Evolutionary conservation across 2,888 invertebrate species (phyloP), one percentile per base, ranked within the genome.

Genomic region (Carpatolechia fugitivella): DNA sequence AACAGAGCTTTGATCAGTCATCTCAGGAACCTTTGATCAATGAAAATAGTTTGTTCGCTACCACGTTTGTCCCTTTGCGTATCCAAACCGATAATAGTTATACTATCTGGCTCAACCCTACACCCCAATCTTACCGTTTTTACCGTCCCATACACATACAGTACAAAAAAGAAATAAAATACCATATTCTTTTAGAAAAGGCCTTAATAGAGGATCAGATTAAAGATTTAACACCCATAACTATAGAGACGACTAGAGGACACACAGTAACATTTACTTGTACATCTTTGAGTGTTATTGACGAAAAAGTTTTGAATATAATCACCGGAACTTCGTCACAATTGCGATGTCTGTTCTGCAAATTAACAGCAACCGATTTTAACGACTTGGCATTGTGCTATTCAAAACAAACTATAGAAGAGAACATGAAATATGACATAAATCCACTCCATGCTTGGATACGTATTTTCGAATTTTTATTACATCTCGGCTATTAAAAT

Each of bases 381-480:
- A 57, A 57, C 48, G 30, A 57, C 11, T 20, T 57, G n/a, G 54
- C n/a, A n/a, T n/a, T n/a, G 30, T 35, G 30, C 6, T 51, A n/a
- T 18, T 16, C 30, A 13, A 49, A 16, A n/a, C 52, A 51, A 14
- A 40, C 24, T 5, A 14, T 16, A 16, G 14, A 13, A 40, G 48
- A 50, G 10, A 31, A 40, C 1, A 35, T 53, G 20, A 10, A 11
- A 8, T 29, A 58, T 20, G 58, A 55, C 31, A 5, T 55, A n/a
- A 54, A 40, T 18, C 58, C 58, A 3, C 41, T 58, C 0, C 53
- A 56, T 50, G 46, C 53, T 1, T 56, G 56, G 56, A 54, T 54
- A 13, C 30, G 53, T 10, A 29, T 29, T 8, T 54, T 47, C 38
- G 53, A 29, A 30, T 29, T 14, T 47, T 47, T 54, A 16, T 16